Conservation (phyloP, 2,113 vertebrate species). For the Sterrhoptilus dennistouni region DNA sequence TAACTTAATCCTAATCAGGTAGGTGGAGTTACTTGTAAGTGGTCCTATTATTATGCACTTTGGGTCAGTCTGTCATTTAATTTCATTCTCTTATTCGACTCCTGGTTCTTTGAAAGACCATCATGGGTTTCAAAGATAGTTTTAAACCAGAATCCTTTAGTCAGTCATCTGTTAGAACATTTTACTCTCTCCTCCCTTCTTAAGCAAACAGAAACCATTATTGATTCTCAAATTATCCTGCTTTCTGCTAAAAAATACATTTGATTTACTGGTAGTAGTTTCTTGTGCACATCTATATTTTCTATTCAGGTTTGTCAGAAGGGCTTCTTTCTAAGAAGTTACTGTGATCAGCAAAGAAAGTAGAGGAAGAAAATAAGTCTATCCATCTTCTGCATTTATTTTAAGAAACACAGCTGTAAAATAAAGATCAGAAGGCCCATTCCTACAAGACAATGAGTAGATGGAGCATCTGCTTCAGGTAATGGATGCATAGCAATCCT, state of each 20-base stretch:
- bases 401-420: not conserved
- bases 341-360: not conserved
- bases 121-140: not conserved
- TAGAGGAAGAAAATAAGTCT: not conserved
- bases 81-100: not conserved
- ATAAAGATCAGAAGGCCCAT: not conserved
- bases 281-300: not conserved
- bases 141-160: not conserved
- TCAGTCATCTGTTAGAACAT: not conserved
- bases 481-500: not conserved
- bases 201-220: not conserved
- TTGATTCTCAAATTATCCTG: not conserved
- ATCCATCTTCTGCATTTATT: not conserved
- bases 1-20: not conserved
- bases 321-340: not conserved
- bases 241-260: not conserved
- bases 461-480: not conserved
- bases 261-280: not conserved
- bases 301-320: not conserved
- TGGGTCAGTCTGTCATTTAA: not conserved
- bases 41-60: not conserved
- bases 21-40: not conserved
- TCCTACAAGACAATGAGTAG: not conserved
- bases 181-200: accelerated
- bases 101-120: not conserved